These are phyloP conservation scores for Neria commutata DNA, from an alignment of 2,888 invertebrate genomes.

Conservation along the genomic window DNA sequence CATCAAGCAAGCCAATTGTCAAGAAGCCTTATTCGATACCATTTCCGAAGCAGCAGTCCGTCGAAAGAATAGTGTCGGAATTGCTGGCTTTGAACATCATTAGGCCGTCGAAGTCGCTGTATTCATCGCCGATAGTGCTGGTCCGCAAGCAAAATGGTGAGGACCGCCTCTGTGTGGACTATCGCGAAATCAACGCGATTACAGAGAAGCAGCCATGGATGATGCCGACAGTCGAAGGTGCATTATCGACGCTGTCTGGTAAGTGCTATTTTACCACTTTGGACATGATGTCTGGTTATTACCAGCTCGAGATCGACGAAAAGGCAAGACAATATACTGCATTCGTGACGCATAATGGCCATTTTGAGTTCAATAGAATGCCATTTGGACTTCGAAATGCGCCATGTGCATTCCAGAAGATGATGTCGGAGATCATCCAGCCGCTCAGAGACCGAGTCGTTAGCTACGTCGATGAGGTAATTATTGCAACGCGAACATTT, in stretches of 20 bases:
- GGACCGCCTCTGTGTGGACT: constrained; percentile 27
- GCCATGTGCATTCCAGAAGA: constrained; percentile 51
- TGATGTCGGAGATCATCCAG: constrained; percentile 24
- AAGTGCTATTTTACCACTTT: constrained; percentile 16
- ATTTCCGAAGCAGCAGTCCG: constrained; percentile 20
- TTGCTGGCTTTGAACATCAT: constrained; percentile 16
- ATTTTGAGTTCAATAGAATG: too few species aligned
- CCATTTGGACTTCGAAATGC: too few species aligned
- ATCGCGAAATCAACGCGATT: constrained; percentile 27
- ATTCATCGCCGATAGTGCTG: constrained; percentile 20
- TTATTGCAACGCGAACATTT: constrained; percentile 14
- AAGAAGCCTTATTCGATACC: constrained; percentile 22
- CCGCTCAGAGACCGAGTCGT: constrained; percentile 17
- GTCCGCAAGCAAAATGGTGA: constrained; percentile 33
- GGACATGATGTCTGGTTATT: constrained; percentile 27
- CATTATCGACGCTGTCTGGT: neutral
- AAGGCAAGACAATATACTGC: constrained; percentile 12
- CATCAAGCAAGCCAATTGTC: constrained; percentile 13
- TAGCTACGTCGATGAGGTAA: constrained; percentile 25
- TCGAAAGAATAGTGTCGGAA: constrained; percentile 7
- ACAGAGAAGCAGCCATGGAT: constrained; percentile 26
- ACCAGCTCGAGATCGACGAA: constrained; percentile 15
- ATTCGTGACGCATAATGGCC: too few species aligned
- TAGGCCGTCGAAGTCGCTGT: constrained; percentile 11
- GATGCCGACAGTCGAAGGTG: constrained; percentile 24